Evolutionary conservation across 2,888 invertebrate genomes (phyloP).

Genomic region (Camptogramma bilineatum): DNA sequence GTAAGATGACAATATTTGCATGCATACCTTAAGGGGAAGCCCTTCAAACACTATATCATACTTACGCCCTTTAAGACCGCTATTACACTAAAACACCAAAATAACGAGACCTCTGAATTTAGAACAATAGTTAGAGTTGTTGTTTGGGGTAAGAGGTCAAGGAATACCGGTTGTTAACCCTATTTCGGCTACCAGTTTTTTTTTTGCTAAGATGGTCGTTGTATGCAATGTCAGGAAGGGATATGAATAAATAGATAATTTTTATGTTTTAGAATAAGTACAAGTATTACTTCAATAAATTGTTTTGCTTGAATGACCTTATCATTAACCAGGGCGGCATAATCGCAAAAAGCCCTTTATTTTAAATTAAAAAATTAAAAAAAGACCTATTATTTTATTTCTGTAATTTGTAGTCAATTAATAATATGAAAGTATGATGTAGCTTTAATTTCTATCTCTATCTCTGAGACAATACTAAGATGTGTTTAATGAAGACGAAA

Average conservation of each 20-base stretch:
- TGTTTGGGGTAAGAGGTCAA: conserved; percentile 38
- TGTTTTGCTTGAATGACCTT: too few relatives aligned
- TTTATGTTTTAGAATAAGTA: too few relatives aligned
- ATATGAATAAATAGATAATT: not conserved
- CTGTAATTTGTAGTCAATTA: too few relatives aligned
- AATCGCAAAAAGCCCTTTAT: too few relatives aligned
- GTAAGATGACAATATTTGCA: conserved; percentile 35
- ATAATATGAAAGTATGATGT: too few relatives aligned
- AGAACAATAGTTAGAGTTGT: not conserved
- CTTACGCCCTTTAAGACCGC: conserved; percentile 65
- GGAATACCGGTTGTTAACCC: conserved; percentile 54
- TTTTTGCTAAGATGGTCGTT: conserved; percentile 60
- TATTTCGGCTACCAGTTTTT: conserved; percentile 52
- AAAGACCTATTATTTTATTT: too few relatives aligned
- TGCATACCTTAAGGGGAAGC: conserved; percentile 49
- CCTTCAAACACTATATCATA: conserved; percentile 68
- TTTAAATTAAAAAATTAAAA: too few relatives aligned
- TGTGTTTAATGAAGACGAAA: too few relatives aligned
- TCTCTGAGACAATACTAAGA: too few relatives aligned
- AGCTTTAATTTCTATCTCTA: too few relatives aligned
- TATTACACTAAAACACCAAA: conserved; percentile 53
- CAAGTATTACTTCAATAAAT: too few relatives aligned
- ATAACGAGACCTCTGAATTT: conserved; percentile 41
- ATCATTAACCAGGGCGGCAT: too few relatives aligned
- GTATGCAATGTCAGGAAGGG: conserved; percentile 64